Evolutionary conservation across 2,797 vertebrate species (phyloP).

Genomic region (Cossypha caffra): DNA sequence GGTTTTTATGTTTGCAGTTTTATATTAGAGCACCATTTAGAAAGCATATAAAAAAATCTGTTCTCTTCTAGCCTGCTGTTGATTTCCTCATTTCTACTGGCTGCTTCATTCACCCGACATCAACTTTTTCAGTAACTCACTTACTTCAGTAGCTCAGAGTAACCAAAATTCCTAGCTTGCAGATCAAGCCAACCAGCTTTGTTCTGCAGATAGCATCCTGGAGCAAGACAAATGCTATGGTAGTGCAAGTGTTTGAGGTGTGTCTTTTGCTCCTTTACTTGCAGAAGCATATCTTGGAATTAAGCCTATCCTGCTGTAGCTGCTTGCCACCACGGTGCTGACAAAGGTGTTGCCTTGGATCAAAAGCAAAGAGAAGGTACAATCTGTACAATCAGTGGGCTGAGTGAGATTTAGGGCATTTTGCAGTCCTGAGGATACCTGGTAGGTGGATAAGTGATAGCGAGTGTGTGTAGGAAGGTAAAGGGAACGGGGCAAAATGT

Average conservation of each 20-base stretch:
- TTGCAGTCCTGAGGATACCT: not conserved
- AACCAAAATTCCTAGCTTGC: not conserved
- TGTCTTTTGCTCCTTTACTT: not conserved
- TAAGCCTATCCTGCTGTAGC: not conserved
- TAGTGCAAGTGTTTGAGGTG: not conserved
- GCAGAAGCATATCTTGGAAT: not conserved
- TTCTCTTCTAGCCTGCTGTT: not conserved
- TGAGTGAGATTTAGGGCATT: not conserved
- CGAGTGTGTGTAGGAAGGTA: not conserved
- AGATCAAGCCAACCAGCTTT: not conserved
- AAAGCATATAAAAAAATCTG: not conserved
- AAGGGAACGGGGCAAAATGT: accelerated
- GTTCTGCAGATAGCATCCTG: not conserved
- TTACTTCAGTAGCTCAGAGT: not conserved
- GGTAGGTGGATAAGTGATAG: not conserved
- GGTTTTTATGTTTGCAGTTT: not conserved
- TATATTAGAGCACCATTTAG: not conserved
- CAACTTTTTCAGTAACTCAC: not conserved
- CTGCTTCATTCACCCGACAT: not conserved
- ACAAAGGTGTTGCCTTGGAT: not conserved
- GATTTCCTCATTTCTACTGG: not conserved
- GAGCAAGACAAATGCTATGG: not conserved
- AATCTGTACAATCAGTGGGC: accelerated
- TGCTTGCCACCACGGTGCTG: not conserved
- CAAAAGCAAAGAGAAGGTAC: not conserved